phyloP scores from a whole-genome alignment of 2,113 vertebrate genomes.

The Lagopus leucura region DNA sequence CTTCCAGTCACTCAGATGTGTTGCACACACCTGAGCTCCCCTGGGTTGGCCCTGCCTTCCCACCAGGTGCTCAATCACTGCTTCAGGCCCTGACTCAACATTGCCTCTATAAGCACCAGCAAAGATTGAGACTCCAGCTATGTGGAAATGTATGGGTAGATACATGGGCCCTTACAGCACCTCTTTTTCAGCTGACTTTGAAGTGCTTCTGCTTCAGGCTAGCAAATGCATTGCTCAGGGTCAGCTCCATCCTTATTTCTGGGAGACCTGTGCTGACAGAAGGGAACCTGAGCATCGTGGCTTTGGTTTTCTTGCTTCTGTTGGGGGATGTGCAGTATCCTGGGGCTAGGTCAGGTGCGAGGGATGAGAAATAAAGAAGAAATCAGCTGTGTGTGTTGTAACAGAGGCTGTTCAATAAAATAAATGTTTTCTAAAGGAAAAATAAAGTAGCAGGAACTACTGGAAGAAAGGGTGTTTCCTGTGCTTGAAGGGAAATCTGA shows the following conservation, averaged over 20 bases:
- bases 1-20: too few relatives aligned
- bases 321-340: neutral
- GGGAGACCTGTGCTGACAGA: neutral
- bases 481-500: neutral
- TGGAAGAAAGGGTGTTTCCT: conserved; percentile 33
- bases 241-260: neutral
- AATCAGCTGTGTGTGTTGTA: neutral
- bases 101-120: neutral
- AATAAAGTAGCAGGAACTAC: neutral
- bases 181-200: neutral
- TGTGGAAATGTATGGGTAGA: neutral
- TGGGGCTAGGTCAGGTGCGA: neutral
- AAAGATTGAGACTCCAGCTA: neutral
- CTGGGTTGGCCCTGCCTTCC: too few relatives aligned
- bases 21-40: too few relatives aligned
- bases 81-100: too few relatives aligned
- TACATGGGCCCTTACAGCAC: neutral
- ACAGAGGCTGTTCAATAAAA: neutral
- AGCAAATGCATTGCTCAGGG: neutral
- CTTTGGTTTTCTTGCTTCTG: neutral
- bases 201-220: neutral
- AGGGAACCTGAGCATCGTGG: neutral
- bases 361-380: neutral
- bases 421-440: neutral
- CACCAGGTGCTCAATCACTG: too few relatives aligned